These are phyloP conservation scores for Elephas maximus DNA, from an alignment of 2,113 vertebrate genomes.

Conservation along the genomic window DNA sequence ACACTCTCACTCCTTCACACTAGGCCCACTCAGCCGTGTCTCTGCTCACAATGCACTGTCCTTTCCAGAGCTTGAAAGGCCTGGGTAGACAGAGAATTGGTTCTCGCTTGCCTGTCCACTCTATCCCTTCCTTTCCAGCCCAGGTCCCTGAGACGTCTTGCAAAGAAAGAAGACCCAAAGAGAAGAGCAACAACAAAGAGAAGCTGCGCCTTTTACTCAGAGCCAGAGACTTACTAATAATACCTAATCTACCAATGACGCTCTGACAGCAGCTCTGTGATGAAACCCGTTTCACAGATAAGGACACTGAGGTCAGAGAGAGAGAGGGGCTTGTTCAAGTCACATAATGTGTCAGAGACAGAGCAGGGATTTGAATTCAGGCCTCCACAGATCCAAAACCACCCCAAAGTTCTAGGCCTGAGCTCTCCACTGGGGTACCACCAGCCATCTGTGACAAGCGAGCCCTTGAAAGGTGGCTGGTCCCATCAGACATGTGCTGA, in stretches of 20 bases:
- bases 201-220: too few species aligned
- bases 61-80: too few species aligned
- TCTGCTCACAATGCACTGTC: too few species aligned
- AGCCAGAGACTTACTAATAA: not conserved
- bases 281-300: not conserved
- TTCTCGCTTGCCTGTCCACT: too few species aligned
- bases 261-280: too few species aligned
- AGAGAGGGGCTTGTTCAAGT: not conserved
- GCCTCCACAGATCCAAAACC: not conserved
- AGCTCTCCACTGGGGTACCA: not conserved
- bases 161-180: too few species aligned
- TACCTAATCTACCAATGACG: too few species aligned
- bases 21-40: too few species aligned
- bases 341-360: not conserved
- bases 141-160: too few species aligned
- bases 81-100: too few species aligned
- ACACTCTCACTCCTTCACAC: not conserved
- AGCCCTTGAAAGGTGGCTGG: rapidly evolving
- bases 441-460: not conserved
- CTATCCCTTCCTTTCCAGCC: too few species aligned
- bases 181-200: not conserved
- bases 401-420: not conserved
- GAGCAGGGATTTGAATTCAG: not conserved
- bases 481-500: not conserved
- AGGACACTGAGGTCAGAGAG: not conserved